Conservation (phyloP, 2,113 vertebrate species). For the Cricetomys ansorgei region DNA sequence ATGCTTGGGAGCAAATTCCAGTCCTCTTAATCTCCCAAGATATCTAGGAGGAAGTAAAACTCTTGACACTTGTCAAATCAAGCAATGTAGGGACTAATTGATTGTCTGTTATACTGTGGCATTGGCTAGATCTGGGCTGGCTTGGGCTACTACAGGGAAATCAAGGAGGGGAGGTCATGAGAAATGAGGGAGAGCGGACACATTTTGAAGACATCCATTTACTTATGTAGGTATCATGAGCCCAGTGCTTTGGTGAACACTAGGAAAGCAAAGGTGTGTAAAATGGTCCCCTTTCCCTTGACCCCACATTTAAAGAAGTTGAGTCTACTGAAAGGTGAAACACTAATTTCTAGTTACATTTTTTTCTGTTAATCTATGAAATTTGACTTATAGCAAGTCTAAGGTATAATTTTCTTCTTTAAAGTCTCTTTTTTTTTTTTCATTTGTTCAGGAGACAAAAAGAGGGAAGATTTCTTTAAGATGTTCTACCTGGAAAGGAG, state of each 20-base stretch:
- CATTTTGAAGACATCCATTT: neutral
- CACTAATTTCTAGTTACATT: neutral
- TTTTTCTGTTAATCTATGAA: slow-evolving; percentile 44
- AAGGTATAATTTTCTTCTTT: slow-evolving; percentile 18
- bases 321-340: neutral
- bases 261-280: neutral
- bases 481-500: neutral
- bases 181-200: neutral
- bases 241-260: neutral
- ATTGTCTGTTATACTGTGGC: neutral
- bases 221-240: neutral
- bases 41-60: neutral
- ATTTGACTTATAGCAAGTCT: neutral
- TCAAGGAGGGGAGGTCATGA: neutral
- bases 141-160: neutral
- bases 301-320: neutral
- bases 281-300: neutral
- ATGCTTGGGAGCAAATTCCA: neutral
- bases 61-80: neutral
- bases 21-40: neutral
- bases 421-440: slow-evolving; percentile 2
- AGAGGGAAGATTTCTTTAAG: neutral
- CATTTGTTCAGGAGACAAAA: slow-evolving; percentile 1
- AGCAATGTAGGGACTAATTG: neutral
- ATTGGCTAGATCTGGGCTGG: neutral